These are phyloP conservation scores for Drosophila funebris DNA, from an alignment of 1,140 invertebrate genomes.

Conservation along the genomic window DNA sequence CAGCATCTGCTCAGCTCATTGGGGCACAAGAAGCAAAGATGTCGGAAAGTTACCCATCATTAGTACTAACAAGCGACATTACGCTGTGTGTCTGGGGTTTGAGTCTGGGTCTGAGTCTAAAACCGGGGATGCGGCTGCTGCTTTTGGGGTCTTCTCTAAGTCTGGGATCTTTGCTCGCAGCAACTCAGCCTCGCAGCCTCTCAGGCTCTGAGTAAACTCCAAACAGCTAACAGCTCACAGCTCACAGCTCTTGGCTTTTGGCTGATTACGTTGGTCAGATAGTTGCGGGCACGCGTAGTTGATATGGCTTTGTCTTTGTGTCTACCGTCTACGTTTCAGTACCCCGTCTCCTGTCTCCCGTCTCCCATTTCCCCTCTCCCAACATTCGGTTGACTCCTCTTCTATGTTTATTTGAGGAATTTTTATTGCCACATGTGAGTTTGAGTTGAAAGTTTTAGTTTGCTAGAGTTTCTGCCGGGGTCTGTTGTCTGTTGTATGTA, in stretches of 20 bases:
- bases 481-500: too few relatives aligned
- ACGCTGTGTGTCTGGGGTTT: constrained; percentile 44
- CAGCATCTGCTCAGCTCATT: constrained; percentile 16
- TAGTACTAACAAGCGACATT: constrained; percentile 80
- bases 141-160: constrained; percentile 4
- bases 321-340: too few relatives aligned
- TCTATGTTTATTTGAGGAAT: constrained; percentile 74
- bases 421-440: constrained; percentile 59
- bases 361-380: not conserved
- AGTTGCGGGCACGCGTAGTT: constrained; percentile 62
- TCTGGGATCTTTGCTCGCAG: constrained; percentile 45
- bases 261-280: constrained; percentile 47
- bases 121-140: not conserved
- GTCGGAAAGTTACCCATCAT: constrained; percentile 64
- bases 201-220: too few relatives aligned
- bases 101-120: not conserved
- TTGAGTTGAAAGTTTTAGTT: constrained; percentile 8
- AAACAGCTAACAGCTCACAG: too few relatives aligned
- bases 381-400: not conserved
- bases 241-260: constrained; percentile 37
- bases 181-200: too few relatives aligned
- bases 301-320: constrained; percentile 50
- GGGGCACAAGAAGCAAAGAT: constrained; percentile 16
- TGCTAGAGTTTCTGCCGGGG: not conserved
- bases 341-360: not conserved